Evolutionary conservation across 2,113 vertebrate species (phyloP).

Genomic region (Myodes glareolus): DNA sequence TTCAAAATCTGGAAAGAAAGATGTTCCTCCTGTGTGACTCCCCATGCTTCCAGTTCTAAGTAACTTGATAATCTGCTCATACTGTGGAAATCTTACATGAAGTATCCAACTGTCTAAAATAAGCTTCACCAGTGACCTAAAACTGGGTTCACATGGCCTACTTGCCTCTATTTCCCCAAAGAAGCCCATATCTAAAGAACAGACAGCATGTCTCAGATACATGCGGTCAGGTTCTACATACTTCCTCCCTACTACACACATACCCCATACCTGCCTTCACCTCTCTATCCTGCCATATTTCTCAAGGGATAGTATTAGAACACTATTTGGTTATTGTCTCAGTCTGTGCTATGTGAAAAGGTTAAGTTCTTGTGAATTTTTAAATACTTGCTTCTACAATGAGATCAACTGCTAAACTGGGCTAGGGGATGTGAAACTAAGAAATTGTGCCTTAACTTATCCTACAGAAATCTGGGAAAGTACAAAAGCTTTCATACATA

Average conservation of each 20-base stretch:
- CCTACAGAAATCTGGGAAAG: slow-evolving; percentile 15
- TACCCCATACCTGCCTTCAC: background rate
- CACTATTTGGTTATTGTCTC: background rate
- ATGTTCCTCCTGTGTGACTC: background rate
- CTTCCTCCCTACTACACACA: background rate
- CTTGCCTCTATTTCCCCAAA: slow-evolving; percentile 21
- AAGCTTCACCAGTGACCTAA: slow-evolving; percentile 10
- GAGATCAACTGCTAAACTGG: slow-evolving; percentile 19
- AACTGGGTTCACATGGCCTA: background rate
- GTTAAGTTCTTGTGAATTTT: slow-evolving; percentile 14
- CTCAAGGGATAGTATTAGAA: slow-evolving; percentile 25
- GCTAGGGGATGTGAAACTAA: background rate
- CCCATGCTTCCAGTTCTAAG: background rate
- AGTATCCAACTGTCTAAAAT: slow-evolving; percentile 39
- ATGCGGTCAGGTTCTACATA: background rate
- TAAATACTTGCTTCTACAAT: slow-evolving; percentile 33
- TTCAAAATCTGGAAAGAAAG: slow-evolving; percentile 62
- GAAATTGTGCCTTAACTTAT: slow-evolving; percentile 37
- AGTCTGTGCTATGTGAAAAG: background rate
- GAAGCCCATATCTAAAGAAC: background rate
- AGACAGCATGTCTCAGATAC: background rate
- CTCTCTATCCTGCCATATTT: background rate
- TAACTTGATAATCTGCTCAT: background rate
- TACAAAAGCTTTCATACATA: slow-evolving; percentile 52
- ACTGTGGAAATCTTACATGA: background rate